Base-by-base conservation (phyloP, 2,888 invertebrate genomes). In the Alsophila aescularia region DNA sequence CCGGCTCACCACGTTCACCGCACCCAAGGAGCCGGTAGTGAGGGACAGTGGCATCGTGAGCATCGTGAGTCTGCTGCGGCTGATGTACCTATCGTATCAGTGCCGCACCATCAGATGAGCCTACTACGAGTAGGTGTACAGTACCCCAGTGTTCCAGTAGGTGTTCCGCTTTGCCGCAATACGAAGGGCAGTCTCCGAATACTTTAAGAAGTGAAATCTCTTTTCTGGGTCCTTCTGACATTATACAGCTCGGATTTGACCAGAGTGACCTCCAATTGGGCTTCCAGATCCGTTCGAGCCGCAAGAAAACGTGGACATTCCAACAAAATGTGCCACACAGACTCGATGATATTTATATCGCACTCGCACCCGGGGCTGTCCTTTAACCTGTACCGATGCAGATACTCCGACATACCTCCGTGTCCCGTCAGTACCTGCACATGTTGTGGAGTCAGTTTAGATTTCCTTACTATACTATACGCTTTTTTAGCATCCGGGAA, bases 371-470 rank as follows among this genome's bases (percentile, higher is more conserved):
- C 29, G 5, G 45, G 36, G 16, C 36, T 36, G 36, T 45, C 45
- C 29, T 14, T 36, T 3, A 45, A 10, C 15, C 31, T 39, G 8
- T 37, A 45, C 16, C 45, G 1, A 34, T 45, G 29, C 0, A 45
- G 6, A 7, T 45, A 45, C 10, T 36, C 45, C 10, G 45, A 24
- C 7, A 37, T 29, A 0, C 45, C 45, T 10, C 45, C 35, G 13
- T 45, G 45, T 21, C 45, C 45, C 15, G 45, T 45, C 10, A 36
- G n/a, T n/a, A n/a, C n/a, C n/a, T n/a, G n/a, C n/a, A n/a, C n/a
- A n/a, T n/a, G n/a, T n/a, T n/a, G n/a, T 10, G 10, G 37, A n/a
- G 27, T 27, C 29, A 36, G 29, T 16, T 45, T 27, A 1, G 15
- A 10, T 2, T 3, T n/a, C n/a, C 37, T 35, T 10, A 24, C 10